Conservation (phyloP, 2,888 invertebrate species). For the Sericinus montela region DNA sequence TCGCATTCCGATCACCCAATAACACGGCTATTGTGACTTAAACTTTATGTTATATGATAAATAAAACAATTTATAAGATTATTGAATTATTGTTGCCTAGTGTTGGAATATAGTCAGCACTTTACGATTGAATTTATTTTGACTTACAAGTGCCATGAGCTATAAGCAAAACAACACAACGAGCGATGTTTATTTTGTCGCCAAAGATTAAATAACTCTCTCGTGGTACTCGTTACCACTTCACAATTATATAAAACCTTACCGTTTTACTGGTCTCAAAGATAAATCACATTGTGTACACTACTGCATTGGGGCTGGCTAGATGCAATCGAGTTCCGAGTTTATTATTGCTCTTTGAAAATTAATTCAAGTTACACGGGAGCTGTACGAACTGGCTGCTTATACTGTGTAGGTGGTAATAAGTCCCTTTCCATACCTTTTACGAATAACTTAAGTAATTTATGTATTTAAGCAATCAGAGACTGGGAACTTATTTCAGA, state of each 20-base stretch:
- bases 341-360: conserved; percentile 15
- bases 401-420: conserved; percentile 14
- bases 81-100: too few species aligned
- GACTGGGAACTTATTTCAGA: not conserved
- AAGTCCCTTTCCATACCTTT: conserved; percentile 9
- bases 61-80: too few species aligned
- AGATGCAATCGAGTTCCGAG: conserved; percentile 16
- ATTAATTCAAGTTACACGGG: conserved; percentile 19
- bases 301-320: conserved; percentile 1
- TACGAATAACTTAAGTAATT: conserved; percentile 9
- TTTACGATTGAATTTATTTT: not conserved
- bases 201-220: conserved; percentile 12
- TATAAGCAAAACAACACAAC: not conserved
- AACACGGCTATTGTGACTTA: too few species aligned
- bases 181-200: conserved; percentile 5
- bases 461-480: conserved; percentile 2
- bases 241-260: conserved; percentile 18
- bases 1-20: too few species aligned
- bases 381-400: not conserved
- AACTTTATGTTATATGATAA: too few species aligned
- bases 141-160: not conserved
- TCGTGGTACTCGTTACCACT: conserved; percentile 11
- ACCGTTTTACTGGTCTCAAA: conserved; percentile 3
- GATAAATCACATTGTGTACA: conserved; percentile 17
- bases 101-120: too few species aligned